Conservation (phyloP, 2,113 vertebrate species). For the Cephalopterus ornatus region DNA sequence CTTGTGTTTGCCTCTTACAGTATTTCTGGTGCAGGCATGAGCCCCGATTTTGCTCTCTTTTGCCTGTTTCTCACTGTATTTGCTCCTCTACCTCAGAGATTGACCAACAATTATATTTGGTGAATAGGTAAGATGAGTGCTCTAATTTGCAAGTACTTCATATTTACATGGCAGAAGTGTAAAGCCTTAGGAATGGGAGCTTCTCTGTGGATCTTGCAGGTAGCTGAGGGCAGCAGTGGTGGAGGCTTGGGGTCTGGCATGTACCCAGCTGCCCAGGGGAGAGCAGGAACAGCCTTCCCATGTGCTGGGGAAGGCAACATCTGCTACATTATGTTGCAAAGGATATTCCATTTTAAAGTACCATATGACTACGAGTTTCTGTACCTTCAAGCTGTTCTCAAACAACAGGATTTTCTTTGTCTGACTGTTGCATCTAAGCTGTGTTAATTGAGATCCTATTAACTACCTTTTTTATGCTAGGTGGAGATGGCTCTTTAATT, state of each 20-base stretch:
- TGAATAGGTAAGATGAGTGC: neutral
- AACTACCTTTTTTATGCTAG: neutral
- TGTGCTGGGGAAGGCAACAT: neutral
- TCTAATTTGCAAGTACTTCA: neutral
- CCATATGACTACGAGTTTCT: neutral
- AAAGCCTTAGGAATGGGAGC: neutral
- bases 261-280: neutral
- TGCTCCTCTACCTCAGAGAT: neutral
- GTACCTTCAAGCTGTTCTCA: neutral
- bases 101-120: neutral
- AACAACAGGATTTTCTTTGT: neutral
- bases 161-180: neutral
- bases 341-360: neutral
- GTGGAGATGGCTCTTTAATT: neutral
- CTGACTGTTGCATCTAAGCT: neutral
- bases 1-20: neutral
- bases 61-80: neutral
- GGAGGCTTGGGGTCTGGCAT: fast-evolving
- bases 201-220: neutral
- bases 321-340: neutral
- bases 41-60: neutral
- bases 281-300: neutral
- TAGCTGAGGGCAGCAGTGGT: fast-evolving
- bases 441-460: neutral
- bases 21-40: neutral